Evolutionary conservation across 2,888 invertebrate genomes (phyloP).

Genomic region (Crematogaster levior): DNA sequence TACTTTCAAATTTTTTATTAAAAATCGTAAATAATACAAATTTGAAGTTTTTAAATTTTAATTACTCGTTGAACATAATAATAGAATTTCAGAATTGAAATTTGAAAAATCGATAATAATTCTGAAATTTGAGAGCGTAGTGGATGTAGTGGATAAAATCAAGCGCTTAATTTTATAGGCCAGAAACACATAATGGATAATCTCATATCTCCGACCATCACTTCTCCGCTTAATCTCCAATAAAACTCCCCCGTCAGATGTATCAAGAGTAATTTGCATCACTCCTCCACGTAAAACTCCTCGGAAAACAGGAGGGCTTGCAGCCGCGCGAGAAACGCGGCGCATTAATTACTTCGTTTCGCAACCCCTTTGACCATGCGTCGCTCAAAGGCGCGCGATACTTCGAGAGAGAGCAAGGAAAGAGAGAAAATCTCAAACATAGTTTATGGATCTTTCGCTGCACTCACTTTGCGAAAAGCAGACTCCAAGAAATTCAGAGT

Average conservation of each 20-base stretch:
- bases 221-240: constrained; percentile 36
- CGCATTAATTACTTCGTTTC: constrained; percentile 52
- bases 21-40: neutral
- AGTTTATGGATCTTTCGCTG: constrained; percentile 18
- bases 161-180: constrained; percentile 15
- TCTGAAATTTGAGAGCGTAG: neutral
- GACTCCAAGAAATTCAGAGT: neutral
- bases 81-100: neutral
- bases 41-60: neutral
- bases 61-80: neutral
- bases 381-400: constrained; percentile 44
- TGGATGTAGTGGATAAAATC: constrained; percentile 8
- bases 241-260: constrained; percentile 32
- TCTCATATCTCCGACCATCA: constrained; percentile 31
- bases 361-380: constrained; percentile 19
- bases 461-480: neutral
- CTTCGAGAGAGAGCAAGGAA: neutral
- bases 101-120: neutral
- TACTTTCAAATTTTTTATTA: neutral
- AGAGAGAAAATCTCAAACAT: constrained; percentile 20
- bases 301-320: constrained; percentile 16
- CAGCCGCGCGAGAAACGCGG: constrained; percentile 19
- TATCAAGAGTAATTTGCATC: constrained; percentile 42
- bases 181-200: constrained; percentile 3
- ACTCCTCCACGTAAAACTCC: constrained; percentile 22